Evolutionary conservation across 2,888 invertebrate species (phyloP).

Genomic region (Belgica antarctica): DNA sequence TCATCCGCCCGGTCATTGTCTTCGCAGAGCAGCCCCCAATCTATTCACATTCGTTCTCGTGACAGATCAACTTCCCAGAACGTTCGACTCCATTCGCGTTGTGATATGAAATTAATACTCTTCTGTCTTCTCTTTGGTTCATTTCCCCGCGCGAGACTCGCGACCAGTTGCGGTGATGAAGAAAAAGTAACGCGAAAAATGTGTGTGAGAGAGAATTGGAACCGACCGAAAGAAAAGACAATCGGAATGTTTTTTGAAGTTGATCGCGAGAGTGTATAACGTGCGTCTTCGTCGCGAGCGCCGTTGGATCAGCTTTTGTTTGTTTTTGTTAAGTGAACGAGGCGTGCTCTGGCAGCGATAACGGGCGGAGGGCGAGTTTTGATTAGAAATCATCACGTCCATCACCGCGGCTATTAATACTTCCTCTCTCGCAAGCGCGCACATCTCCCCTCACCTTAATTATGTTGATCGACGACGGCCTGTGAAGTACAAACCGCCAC

Average conservation of each 20-base stretch:
- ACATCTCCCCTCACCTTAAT: not conserved
- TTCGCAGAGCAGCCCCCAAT: too few species aligned
- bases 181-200: conserved; percentile 33
- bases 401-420: not conserved
- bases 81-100: too few species aligned
- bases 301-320: not conserved
- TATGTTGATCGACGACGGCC: not conserved
- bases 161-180: not conserved
- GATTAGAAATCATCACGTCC: conserved; percentile 6
- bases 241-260: conserved; percentile 8
- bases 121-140: not conserved
- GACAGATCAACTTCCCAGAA: too few species aligned
- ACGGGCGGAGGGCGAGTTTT: not conserved
- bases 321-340: not conserved
- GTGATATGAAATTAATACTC: conserved; percentile 15
- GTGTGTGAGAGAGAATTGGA: conserved; percentile 19
- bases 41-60: too few species aligned
- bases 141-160: not conserved
- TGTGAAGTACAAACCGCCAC: not conserved
- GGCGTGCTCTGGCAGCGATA: not conserved
- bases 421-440: too few species aligned
- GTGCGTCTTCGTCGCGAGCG: not conserved
- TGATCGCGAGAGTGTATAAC: not conserved
- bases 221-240: not conserved
- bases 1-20: too few species aligned